phyloP scores from a whole-genome alignment of 2,113 vertebrate species.

The Burhinus oedicnemus region DNA sequence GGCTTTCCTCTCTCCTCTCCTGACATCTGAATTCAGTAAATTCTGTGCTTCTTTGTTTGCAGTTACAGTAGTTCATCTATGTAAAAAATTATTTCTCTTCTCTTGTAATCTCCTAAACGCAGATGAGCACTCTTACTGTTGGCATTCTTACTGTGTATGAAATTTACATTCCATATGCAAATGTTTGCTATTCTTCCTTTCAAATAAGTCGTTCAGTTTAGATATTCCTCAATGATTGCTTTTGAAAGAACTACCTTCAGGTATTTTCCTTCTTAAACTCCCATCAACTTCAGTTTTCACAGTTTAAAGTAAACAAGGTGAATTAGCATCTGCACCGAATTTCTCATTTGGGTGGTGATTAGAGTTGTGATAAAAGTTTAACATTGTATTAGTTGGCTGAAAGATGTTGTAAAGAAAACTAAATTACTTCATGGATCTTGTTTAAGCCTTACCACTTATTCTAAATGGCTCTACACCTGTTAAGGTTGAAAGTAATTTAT shows the following conservation, averaged over 20 bases:
- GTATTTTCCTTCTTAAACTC: background rate
- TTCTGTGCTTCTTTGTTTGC: background rate
- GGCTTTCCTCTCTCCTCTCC: background rate
- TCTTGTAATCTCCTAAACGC: background rate
- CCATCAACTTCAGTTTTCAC: background rate
- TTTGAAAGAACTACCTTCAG: background rate
- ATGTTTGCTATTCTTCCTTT: conserved; percentile 14
- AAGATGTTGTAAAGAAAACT: background rate
- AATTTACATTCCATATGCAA: conserved; percentile 8
- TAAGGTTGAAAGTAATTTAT: background rate
- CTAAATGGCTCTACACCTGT: background rate
- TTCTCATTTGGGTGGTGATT: background rate
- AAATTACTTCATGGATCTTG: background rate
- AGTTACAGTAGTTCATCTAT: background rate
- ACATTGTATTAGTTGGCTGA: background rate
- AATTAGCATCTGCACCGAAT: background rate
- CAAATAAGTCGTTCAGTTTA: background rate
- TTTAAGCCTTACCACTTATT: background rate
- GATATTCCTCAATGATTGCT: background rate
- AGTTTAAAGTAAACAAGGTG: background rate
- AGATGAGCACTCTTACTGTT: background rate
- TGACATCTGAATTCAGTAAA: background rate
- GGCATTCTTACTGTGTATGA: background rate
- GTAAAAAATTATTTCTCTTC: background rate
- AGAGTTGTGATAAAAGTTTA: background rate